Conservation (phyloP, 2,113 vertebrate genomes). For the Natator depressus region DNA sequence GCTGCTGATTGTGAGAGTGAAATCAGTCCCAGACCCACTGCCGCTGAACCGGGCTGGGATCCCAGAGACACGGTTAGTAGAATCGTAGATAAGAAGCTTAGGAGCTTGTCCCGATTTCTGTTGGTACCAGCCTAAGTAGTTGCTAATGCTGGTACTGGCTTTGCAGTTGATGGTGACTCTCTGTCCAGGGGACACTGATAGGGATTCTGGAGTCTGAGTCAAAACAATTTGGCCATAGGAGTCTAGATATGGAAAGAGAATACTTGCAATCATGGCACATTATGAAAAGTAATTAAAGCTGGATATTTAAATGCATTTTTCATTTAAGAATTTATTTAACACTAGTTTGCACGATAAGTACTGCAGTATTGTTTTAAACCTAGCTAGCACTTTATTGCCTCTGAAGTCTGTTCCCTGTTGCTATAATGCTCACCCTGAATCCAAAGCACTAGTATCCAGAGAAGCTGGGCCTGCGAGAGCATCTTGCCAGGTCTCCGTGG, state of each 20-base stretch:
- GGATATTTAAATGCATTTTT: no score
- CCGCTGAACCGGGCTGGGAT: constrained; percentile 47
- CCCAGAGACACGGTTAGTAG: neutral
- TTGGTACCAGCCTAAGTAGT: neutral
- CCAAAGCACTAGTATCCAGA: neutral
- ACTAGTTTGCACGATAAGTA: no score
- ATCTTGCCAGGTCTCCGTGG: neutral
- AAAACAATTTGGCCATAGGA: neutral
- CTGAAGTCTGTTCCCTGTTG: no score
- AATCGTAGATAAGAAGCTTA: neutral
- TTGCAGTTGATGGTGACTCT: neutral
- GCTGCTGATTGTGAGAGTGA: neutral
- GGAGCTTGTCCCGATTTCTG: no score
- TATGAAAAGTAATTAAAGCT: no score
- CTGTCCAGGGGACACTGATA: neutral
- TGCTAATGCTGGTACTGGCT: neutral
- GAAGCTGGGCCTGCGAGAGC: neutral
- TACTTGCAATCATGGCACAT: neutral
- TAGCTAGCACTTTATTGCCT: no score
- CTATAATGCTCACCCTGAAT: neutral
- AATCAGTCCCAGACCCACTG: constrained; percentile 48
- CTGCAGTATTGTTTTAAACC: no score
- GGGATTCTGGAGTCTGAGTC: neutral
- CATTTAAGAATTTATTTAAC: no score
- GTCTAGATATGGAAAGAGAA: neutral